Evolutionary conservation across 2,797 vertebrate genomes (phyloP).

Genomic region (Cuculus canorus): DNA sequence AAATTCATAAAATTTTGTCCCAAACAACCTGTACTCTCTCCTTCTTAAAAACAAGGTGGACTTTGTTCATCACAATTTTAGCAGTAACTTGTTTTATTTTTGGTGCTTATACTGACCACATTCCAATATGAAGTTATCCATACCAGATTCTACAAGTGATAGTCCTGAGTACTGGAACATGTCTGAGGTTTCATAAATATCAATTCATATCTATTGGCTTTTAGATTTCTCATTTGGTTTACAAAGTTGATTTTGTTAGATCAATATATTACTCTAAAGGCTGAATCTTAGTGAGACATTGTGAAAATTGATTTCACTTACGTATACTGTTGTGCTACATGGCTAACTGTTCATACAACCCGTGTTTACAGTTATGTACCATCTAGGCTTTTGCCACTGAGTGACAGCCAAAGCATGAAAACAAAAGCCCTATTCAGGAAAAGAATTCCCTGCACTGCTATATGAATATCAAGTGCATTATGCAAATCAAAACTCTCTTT

Average conservation of each 20-base stretch:
- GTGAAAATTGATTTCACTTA: constrained; percentile 15
- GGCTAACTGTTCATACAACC: constrained; percentile 38
- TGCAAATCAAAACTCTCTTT: constrained; percentile 64
- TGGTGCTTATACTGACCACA: not conserved
- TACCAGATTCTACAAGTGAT: not conserved
- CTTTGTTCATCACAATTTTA: constrained; percentile 38
- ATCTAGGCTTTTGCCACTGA: constrained; percentile 74
- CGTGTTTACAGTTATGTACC: constrained; percentile 69
- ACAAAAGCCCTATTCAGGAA: constrained; percentile 69
- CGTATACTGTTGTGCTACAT: constrained; percentile 5
- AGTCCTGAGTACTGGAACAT: not conserved
- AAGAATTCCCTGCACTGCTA: constrained; percentile 59
- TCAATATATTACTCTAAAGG: not conserved
- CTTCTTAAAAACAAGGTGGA: constrained; percentile 14
- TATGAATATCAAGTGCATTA: constrained; percentile 70
- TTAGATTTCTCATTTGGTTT: constrained; percentile 8
- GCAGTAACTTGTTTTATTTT: constrained; percentile 1
- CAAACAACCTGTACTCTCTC: constrained; percentile 4
- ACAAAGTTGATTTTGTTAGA: not conserved
- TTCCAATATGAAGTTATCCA: constrained; percentile 14
- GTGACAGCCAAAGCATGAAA: constrained; percentile 75
- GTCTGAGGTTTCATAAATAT: constrained; percentile 1
- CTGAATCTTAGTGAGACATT: not conserved
- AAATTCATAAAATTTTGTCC: not conserved
- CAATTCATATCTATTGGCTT: not conserved